Evolutionary conservation across 2,888 invertebrate genomes (phyloP).

Genomic region (Eupithecia exiguata): DNA sequence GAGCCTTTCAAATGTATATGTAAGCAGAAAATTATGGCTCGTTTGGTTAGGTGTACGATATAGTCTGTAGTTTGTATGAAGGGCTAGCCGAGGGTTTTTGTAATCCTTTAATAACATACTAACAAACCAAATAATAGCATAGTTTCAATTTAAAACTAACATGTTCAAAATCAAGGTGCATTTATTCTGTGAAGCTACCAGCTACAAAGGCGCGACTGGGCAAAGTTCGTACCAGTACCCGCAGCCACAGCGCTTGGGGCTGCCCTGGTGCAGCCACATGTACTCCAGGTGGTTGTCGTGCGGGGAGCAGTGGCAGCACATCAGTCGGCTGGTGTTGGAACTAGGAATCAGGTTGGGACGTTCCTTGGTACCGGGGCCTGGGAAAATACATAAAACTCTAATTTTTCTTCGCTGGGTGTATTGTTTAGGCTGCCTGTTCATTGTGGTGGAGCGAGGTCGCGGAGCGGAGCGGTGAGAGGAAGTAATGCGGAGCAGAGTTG

Average conservation of each 20-base stretch:
- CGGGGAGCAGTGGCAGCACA: constrained; percentile 90
- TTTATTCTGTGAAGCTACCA: neutral
- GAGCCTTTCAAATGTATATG: too few relatives aligned
- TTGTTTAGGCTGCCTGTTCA: too few relatives aligned
- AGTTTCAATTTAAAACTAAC: neutral
- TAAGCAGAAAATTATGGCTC: too few relatives aligned
- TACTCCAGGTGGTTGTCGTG: constrained; percentile 65
- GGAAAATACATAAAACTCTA: neutral
- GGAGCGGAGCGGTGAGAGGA: too few relatives aligned
- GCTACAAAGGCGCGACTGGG: constrained; percentile 65
- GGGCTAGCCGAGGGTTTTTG: too few relatives aligned
- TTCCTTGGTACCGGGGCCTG: constrained; percentile 86
- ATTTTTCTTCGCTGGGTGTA: too few relatives aligned
- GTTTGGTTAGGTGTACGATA: too few relatives aligned
- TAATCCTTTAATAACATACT: too few relatives aligned
- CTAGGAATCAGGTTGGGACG: constrained; percentile 90
- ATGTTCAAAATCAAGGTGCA: neutral
- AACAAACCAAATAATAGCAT: too few relatives aligned
- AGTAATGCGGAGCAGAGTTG: too few relatives aligned
- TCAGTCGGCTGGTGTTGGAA: constrained; percentile 84
- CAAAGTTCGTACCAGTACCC: constrained; percentile 78
- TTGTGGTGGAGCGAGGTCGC: too few relatives aligned
- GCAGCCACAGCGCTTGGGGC: constrained; percentile 74
- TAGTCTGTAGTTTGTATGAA: too few relatives aligned
- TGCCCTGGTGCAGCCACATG: constrained; percentile 71